phyloP scores from a whole-genome alignment of 2,797 vertebrate species.

The Chaetodon trifasciatus region DNA sequence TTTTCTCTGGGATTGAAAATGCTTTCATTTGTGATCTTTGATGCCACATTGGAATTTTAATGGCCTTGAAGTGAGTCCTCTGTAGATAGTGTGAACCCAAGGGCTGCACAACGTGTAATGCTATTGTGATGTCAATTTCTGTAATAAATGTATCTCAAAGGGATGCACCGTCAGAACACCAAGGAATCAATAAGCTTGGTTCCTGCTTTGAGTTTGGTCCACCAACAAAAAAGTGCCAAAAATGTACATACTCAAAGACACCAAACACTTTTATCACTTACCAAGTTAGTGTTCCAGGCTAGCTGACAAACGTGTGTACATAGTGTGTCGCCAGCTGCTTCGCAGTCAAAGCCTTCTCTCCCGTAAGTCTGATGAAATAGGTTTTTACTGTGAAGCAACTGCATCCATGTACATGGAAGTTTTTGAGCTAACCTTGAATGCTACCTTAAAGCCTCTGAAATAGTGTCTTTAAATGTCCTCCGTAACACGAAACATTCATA shows the following conservation, averaged over 20 bases:
- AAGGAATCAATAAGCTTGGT: neutral
- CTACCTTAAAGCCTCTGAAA: too few relatives aligned
- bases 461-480: too few relatives aligned
- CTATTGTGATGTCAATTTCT: conserved; percentile 8
- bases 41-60: conserved; percentile 55
- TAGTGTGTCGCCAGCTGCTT: neutral
- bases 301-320: neutral
- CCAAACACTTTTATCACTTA: neutral
- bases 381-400: neutral
- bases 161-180: neutral
- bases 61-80: conserved; percentile 28
- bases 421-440: neutral
- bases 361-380: neutral
- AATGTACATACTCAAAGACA: too few relatives aligned
- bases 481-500: neutral
- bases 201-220: neutral
- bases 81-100: neutral
- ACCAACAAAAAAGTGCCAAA: neutral
- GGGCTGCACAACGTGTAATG: neutral
- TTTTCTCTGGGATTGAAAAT: conserved; percentile 53
- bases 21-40: conserved; percentile 43
- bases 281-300: neutral
- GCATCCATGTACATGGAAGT: neutral
- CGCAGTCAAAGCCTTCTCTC: neutral
- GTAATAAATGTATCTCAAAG: neutral